Evolutionary conservation across 37 sponge, comb jelly and placozoan species (phyloP), one percentile per base, ranked within the genome.

Genomic region (Ianthella basta): DNA sequence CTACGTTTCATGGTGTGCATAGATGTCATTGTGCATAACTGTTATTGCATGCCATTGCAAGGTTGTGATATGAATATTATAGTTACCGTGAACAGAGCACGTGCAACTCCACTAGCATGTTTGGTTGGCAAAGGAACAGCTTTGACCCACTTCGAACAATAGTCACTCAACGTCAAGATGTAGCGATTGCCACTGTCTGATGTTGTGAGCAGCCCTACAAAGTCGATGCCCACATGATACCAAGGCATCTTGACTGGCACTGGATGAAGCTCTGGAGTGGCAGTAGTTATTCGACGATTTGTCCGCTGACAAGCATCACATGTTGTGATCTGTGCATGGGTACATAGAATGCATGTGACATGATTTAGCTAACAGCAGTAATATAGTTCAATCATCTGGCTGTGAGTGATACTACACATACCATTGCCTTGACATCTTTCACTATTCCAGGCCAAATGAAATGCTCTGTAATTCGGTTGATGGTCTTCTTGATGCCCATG

Each of bases 151-250:
- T 90, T 93, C 23, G 90, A 83, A 50, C 88, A 87, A 78, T 93
- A 93, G 60, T 93, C 90, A 87, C 90, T 87, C 4, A 90, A 27
- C 30, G 94, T 93, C 14, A 90, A 69, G 34, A 93, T 87, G 66
- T 81, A 90, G 16, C 80, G 34, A 33, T 80, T 84, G 25, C 91
- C 91, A 25, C 54, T 34, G 15, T 44, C 23, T n/a, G 80, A 68
- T 19, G 34, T 21, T 21, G 44, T 44, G 35, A 89, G 29, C 27
- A 89, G 94, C 8, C 94, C 91, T 54, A 93, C 85, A 64, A 93
- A 90, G 56, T 87, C 91, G 57, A 93, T 90, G 23, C 89, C 92
- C 23, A 92, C 81, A 36, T 86, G 87, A 40, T 93, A 79, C 94
- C 88, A 90, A 55, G 94, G 94, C 15, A 69, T 56, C 77, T 80